Conservation (phyloP, 2,797 vertebrate species). For the Rhinatrema bivittatum region DNA sequence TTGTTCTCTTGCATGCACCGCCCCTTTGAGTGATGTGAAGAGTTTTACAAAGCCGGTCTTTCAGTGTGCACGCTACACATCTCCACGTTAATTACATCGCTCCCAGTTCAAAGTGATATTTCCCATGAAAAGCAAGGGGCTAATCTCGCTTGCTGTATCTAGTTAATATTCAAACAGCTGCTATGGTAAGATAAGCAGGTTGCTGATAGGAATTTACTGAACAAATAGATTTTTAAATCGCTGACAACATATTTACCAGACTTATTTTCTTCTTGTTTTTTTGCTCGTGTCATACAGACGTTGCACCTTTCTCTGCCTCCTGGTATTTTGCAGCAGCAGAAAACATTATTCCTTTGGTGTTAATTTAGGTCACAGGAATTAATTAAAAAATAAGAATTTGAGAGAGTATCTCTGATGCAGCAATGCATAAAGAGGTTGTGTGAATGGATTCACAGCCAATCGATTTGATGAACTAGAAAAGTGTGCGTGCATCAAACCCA, state of each 20-base stretch:
- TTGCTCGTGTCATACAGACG: constrained; percentile 26
- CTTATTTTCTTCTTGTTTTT: no score
- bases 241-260: constrained; percentile 43
- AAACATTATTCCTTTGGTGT: constrained; percentile 24
- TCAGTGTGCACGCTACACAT: no score
- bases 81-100: constrained; percentile 51
- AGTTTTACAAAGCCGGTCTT: no score
- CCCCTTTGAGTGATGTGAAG: no score
- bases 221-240: constrained; percentile 51
- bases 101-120: constrained; percentile 48
- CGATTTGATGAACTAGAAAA: no score
- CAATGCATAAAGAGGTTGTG: no score
- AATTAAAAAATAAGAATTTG: background rate
- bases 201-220: constrained; percentile 38
- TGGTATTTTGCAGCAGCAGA: constrained; percentile 19
- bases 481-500: no score
- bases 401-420: constrained; percentile 12
- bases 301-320: no score
- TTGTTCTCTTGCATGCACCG: no score
- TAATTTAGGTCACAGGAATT: constrained; percentile 18
- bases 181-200: constrained; percentile 48
- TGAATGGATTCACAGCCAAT: no score
- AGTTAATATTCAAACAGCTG: constrained; percentile 53
- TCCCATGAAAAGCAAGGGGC: constrained; percentile 44
- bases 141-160: constrained; percentile 46